These are phyloP conservation scores for Columbina picui DNA, from an alignment of 2,113 vertebrate genomes.

Conservation along the genomic window DNA sequence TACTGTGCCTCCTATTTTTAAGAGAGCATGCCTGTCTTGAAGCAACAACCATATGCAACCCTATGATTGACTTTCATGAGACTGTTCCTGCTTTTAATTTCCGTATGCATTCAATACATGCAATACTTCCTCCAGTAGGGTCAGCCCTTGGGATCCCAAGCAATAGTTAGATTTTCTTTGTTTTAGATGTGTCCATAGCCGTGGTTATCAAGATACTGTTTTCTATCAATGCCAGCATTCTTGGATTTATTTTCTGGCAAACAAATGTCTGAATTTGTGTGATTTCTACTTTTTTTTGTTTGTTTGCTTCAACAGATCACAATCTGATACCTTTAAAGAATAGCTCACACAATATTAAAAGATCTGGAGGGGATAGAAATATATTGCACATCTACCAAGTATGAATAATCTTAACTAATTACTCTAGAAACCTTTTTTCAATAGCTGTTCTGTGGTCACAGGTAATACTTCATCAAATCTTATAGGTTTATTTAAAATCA, in stretches of 20 bases:
- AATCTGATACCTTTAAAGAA: neutral
- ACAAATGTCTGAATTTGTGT: neutral
- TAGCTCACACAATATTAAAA: neutral
- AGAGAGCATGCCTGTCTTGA: neutral
- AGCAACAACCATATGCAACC: neutral
- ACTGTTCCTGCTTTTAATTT: neutral
- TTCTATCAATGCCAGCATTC: neutral
- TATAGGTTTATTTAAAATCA: neutral
- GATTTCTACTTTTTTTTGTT: neutral
- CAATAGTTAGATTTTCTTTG: neutral
- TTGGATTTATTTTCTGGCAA: neutral
- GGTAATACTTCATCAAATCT: neutral
- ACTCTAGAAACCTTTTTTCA: neutral
- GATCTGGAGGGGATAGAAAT: neutral
- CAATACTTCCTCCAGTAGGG: neutral
- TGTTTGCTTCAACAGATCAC: neutral
- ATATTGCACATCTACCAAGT: neutral
- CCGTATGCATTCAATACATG: neutral
- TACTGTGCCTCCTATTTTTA: neutral
- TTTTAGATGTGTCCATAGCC: neutral
- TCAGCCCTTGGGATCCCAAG: neutral
- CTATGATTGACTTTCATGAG: neutral
- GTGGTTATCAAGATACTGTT: neutral
- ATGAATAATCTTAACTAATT: neutral
- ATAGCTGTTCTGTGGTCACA: neutral